These are phyloP conservation scores for Aquatica leii DNA, from an alignment of 2,888 invertebrate genomes.

Conservation along the genomic window DNA sequence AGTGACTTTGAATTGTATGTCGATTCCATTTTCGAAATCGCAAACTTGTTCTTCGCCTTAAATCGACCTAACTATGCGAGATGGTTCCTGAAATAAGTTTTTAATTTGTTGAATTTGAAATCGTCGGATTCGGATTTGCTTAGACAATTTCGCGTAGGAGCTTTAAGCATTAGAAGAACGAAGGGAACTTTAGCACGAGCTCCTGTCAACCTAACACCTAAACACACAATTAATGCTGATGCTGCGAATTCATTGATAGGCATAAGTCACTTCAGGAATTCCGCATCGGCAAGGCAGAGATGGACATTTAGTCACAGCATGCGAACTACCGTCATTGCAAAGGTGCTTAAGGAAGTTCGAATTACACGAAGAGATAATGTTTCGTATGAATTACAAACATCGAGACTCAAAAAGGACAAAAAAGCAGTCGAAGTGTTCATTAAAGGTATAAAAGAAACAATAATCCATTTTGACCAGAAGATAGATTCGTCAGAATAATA, in stretches of 20 bases:
- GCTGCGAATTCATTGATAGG: conserved; percentile 43
- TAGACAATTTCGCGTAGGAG: conserved; percentile 33
- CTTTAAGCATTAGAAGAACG: conserved; percentile 44
- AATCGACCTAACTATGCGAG: conserved; percentile 40
- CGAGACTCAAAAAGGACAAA: background rate
- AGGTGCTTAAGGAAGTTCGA: background rate
- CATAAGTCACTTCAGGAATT: conserved; percentile 35
- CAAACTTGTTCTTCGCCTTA: conserved; percentile 35
- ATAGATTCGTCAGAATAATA: no score
- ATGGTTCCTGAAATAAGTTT: conserved; percentile 29
- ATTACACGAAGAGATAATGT: background rate
- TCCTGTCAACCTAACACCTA: conserved; percentile 42
- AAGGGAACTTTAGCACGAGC: conserved; percentile 40
- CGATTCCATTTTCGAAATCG: conserved; percentile 21
- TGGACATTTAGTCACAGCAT: conserved; percentile 41
- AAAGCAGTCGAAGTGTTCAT: background rate
- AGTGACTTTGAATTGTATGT: conserved; percentile 23
- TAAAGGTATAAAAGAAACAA: background rate
- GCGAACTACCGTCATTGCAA: conserved; percentile 40
- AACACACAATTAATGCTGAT: conserved; percentile 47
- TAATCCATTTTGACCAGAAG: no score
- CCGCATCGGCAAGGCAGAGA: conserved; percentile 44
- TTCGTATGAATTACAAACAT: background rate
- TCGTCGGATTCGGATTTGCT: conserved; percentile 38
- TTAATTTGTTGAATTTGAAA: conserved; percentile 29